phyloP scores from a whole-genome alignment of 1,140 invertebrate species.

The Pseudomyrmex sp. region DNA sequence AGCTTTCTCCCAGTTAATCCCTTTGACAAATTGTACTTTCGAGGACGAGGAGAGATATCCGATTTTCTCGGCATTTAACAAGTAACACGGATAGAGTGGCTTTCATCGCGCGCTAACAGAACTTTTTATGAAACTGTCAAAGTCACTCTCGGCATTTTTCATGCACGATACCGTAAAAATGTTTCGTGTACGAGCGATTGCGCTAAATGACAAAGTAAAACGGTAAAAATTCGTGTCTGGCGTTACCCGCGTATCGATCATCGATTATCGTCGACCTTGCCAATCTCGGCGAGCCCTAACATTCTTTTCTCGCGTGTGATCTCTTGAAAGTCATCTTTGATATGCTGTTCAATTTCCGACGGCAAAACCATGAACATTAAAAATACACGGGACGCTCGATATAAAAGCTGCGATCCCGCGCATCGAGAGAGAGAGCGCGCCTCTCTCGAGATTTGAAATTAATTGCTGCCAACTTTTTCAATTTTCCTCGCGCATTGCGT shows the following conservation, averaged over 20 bases:
- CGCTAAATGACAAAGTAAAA: slow-evolving; percentile 57
- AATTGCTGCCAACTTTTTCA: slow-evolving; percentile 34
- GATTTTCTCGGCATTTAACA: slow-evolving; percentile 39
- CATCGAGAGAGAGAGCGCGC: neutral
- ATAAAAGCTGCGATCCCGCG: neutral
- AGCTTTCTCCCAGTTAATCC: neutral
- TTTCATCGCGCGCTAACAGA: slow-evolving; percentile 25
- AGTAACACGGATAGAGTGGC: slow-evolving; percentile 12
- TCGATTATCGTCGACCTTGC: slow-evolving; percentile 37
- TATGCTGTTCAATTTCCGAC: slow-evolving; percentile 22
- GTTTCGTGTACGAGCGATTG: slow-evolving; percentile 52
- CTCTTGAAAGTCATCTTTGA: slow-evolving; percentile 48
- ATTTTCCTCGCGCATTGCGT: slow-evolving; percentile 34
- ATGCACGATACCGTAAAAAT: slow-evolving; percentile 46
- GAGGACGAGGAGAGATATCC: slow-evolving; percentile 13
- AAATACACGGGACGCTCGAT: neutral
- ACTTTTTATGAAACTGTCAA: slow-evolving; percentile 54
- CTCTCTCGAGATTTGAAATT: too few relatives aligned
- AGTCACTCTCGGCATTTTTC: slow-evolving; percentile 56
- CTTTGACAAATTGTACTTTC: slow-evolving; percentile 12
- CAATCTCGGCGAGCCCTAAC: neutral
- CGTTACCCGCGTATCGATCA: slow-evolving; percentile 33
- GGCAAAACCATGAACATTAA: neutral
- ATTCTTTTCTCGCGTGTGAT: slow-evolving; percentile 23
- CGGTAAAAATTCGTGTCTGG: slow-evolving; percentile 19